These are phyloP conservation scores for Drosophila pectinifera DNA, from an alignment of 1,140 invertebrate species.

Conservation along the genomic window DNA sequence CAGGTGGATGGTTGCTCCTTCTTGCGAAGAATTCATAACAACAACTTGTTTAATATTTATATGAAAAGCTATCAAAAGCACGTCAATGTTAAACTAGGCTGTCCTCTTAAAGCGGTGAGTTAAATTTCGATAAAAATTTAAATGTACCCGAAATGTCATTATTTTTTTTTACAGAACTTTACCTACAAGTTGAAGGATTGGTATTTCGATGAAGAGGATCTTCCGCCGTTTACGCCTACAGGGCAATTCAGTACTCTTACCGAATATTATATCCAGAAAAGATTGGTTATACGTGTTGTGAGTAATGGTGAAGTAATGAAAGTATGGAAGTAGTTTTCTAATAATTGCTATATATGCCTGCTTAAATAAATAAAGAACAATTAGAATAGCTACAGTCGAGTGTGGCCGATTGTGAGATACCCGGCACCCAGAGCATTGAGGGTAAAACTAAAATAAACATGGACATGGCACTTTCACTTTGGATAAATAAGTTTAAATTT, in stretches of 20 bases:
- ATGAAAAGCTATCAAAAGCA: slow-evolving; percentile 32
- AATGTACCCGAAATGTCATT: no score
- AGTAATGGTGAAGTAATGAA: background rate
- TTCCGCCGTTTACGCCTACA: slow-evolving; percentile 43
- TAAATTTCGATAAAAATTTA: no score
- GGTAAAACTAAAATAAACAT: no score
- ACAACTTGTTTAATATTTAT: slow-evolving; percentile 38
- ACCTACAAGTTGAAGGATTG: slow-evolving; percentile 48
- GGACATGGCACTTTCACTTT: no score
- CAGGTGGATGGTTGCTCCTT: slow-evolving; percentile 37
- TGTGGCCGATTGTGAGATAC: no score
- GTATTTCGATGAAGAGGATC: slow-evolving; percentile 37
- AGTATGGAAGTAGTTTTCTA: background rate
- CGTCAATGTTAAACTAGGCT: slow-evolving; percentile 21
- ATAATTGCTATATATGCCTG: no score
- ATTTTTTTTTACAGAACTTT: slow-evolving; percentile 21
- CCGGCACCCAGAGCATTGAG: no score
- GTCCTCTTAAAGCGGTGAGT: slow-evolving; percentile 47
- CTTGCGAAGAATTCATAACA: slow-evolving; percentile 28
- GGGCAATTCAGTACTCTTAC: slow-evolving; percentile 25
- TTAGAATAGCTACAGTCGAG: no score
- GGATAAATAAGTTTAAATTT: no score
- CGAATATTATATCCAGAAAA: slow-evolving; percentile 32
- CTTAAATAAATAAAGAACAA: background rate
- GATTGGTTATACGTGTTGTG: slow-evolving; percentile 6